A percentile compares a stretch with the other conserved stretches of the same genome.
Evolutionary conservation across 2,888 invertebrate species (phyloP).

Genomic region (Eristalis pertinax): DNA sequence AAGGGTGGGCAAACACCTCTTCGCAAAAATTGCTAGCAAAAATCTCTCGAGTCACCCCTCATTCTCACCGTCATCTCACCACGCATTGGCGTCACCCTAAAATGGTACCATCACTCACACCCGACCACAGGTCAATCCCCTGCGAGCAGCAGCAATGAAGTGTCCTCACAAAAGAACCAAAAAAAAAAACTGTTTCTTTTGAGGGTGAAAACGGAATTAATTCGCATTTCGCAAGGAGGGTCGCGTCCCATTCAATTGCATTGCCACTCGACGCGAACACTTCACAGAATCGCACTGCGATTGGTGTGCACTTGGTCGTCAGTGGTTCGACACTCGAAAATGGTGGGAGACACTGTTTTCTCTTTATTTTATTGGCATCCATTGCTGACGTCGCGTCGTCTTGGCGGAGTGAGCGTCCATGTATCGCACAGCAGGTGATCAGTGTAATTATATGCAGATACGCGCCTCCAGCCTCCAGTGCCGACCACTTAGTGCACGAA

Average conservation of each 20-base stretch:
- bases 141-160: not conserved
- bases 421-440: constrained; percentile 26
- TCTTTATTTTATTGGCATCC: constrained; percentile 36
- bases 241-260: constrained; percentile 19
- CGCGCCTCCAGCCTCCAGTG: not conserved
- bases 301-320: constrained; percentile 27
- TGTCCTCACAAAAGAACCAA: not conserved
- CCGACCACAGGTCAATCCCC: constrained; percentile 37
- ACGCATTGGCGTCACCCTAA: not conserved
- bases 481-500: not conserved
- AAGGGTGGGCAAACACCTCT: not conserved
- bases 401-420: not conserved
- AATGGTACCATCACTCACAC: not conserved
- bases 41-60: not conserved
- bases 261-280: constrained; percentile 22
- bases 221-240: constrained; percentile 21
- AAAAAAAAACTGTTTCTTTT: constrained; percentile 30
- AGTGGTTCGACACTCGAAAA: not conserved
- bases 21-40: not conserved
- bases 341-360: constrained; percentile 23
- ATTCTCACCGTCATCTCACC: not conserved
- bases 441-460: not conserved
- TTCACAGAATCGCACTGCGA: constrained; percentile 34
- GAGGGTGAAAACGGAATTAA: constrained; percentile 36
- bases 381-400: constrained; percentile 6